Evolutionary conservation across 2,888 invertebrate species (phyloP).

Genomic region (Mimachlamys varia): DNA sequence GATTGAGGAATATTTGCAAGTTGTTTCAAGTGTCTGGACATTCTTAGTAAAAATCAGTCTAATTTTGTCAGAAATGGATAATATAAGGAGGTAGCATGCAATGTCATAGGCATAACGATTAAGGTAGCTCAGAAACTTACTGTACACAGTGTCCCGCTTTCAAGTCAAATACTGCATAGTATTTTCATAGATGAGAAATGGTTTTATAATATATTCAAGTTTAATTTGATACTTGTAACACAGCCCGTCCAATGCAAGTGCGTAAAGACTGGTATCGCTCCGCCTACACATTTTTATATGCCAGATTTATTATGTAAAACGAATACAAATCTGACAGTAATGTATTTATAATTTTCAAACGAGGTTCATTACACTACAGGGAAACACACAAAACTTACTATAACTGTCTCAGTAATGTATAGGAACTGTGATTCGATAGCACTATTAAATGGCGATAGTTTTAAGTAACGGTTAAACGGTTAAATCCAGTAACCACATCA

Average conservation of each 20-base stretch:
- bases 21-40: not conserved
- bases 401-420: not conserved
- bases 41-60: not conserved
- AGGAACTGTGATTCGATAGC: not conserved
- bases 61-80: not conserved
- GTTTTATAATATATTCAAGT: slow-evolving; percentile 13
- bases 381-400: not conserved
- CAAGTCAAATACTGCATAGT: not conserved
- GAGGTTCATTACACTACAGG: slow-evolving; percentile 31
- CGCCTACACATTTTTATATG: not conserved
- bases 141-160: not conserved
- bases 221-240: not conserved
- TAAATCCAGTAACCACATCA: not conserved
- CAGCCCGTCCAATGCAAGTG: not conserved
- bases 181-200: slow-evolving; percentile 19
- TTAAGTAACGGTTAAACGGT: not conserved
- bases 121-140: not conserved
- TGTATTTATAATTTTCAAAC: slow-evolving; percentile 20
- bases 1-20: not conserved
- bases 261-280: not conserved
- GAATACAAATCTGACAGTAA: slow-evolving; percentile 26
- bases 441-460: not conserved
- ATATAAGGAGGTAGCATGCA: not conserved
- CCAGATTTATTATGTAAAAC: slow-evolving; percentile 21
- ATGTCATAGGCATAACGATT: not conserved